phyloP scores from a whole-genome alignment of 2,888 invertebrate genomes.

The Anoplius nigerrimus region DNA sequence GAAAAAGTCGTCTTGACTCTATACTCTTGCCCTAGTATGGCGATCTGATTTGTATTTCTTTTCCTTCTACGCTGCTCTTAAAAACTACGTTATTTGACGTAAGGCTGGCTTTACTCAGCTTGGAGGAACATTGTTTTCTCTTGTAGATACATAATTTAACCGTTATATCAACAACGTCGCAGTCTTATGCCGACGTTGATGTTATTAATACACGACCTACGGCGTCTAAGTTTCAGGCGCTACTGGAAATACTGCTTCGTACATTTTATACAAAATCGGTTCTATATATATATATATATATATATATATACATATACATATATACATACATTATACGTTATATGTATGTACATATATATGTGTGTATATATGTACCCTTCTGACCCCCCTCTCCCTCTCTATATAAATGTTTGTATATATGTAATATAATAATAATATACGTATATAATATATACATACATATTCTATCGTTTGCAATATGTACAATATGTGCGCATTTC shows the following conservation, averaged over 20 bases:
- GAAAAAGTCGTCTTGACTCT: slow-evolving; percentile 20
- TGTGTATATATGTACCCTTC: slow-evolving; percentile 44
- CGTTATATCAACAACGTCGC: slow-evolving; percentile 38
- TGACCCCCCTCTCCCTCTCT: too few species aligned
- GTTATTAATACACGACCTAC: slow-evolving; percentile 39
- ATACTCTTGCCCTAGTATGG: slow-evolving; percentile 18
- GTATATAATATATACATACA: too few species aligned
- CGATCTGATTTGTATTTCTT: slow-evolving; percentile 7
- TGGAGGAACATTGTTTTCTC: slow-evolving; percentile 74
- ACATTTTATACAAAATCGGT: slow-evolving; percentile 64
- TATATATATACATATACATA: slow-evolving; percentile 43
- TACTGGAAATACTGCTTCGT: slow-evolving; percentile 65
- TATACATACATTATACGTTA: slow-evolving; percentile 46
- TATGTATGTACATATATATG: slow-evolving; percentile 51
- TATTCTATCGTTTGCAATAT: slow-evolving; percentile 59
- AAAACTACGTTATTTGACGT: slow-evolving; percentile 62
- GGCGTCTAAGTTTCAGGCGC: slow-evolving; percentile 53
- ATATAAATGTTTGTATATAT: slow-evolving; percentile 50
- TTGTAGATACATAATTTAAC: slow-evolving; percentile 54
- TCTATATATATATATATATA: slow-evolving; percentile 44
- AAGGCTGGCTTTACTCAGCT: slow-evolving; percentile 74
- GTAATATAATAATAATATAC: too few species aligned
- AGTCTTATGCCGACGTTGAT: slow-evolving; percentile 35
- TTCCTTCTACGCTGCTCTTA: slow-evolving; percentile 42
- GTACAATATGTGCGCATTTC: slow-evolving; percentile 59